Percentiles rank a stretch among this genome's conserved stretches.
These are phyloP conservation scores for Suncus etruscus DNA, from an alignment of 2,113 vertebrate species.

Conservation along the genomic window DNA sequence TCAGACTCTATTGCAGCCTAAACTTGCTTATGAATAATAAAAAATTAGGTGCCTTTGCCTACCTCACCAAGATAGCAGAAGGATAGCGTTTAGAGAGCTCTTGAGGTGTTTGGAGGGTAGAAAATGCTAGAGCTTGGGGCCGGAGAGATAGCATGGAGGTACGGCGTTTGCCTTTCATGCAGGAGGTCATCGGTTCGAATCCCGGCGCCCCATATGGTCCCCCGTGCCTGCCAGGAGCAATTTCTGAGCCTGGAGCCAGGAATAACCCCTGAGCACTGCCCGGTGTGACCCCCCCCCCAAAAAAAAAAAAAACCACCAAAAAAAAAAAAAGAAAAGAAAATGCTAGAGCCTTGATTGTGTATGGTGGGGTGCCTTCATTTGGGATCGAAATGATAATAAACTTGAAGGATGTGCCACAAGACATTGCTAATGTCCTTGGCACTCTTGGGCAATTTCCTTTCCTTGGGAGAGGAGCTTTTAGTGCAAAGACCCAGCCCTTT, in stretches of 20 bases:
- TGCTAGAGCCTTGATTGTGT: neutral
- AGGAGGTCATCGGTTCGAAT: too few species aligned
- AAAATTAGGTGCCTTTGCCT: neutral
- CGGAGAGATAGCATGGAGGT: too few species aligned
- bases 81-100: slow-evolving; percentile 32
- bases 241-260: too few species aligned
- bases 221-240: too few species aligned
- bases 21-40: slow-evolving; percentile 38
- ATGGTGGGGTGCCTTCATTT: neutral
- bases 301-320: too few species aligned
- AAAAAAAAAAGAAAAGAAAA: too few species aligned
- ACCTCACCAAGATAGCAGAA: slow-evolving; percentile 18
- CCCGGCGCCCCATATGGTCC: too few species aligned
- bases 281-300: too few species aligned
- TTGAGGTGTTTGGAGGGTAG: neutral
- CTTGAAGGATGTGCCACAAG: neutral
- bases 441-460: slow-evolving; percentile 16
- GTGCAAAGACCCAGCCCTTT: neutral
- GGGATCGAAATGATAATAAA: neutral
- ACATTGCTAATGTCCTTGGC: slow-evolving; percentile 16
- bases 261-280: too few species aligned
- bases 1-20: slow-evolving; percentile 62
- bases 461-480: neutral
- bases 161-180: too few species aligned
- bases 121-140: neutral